Evolutionary conservation across 2,888 invertebrate genomes (phyloP).

Genomic region (Aproaerema taeniolella): DNA sequence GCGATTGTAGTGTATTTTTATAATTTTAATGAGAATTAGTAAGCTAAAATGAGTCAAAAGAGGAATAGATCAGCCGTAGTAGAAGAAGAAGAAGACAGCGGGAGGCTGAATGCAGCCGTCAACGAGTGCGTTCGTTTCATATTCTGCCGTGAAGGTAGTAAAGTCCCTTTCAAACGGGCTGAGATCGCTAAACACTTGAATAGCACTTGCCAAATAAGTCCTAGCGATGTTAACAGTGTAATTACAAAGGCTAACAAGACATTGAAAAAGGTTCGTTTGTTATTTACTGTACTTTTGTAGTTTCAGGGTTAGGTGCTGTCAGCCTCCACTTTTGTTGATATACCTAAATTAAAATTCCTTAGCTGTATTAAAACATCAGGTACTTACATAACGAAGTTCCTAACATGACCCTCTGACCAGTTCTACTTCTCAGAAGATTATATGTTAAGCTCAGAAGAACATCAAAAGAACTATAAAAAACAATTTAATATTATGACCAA

Average conservation of each 20-base stretch:
- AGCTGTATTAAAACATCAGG: too few species aligned
- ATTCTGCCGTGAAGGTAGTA: slow-evolving; percentile 56
- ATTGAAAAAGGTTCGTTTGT: slow-evolving; percentile 43
- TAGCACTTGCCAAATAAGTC: slow-evolving; percentile 35
- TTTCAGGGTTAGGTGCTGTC: too few species aligned
- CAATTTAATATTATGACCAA: too few species aligned
- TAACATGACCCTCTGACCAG: too few species aligned
- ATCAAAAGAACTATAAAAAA: too few species aligned
- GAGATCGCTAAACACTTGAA: slow-evolving; percentile 53
- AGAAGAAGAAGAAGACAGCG: slow-evolving; percentile 23
- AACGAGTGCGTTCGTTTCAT: slow-evolving; percentile 58
- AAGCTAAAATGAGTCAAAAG: slow-evolving; percentile 34
- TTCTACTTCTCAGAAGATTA: too few species aligned
- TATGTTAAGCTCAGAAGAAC: too few species aligned
- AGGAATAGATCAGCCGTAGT: slow-evolving; percentile 25
- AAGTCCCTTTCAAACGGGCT: slow-evolving; percentile 52
- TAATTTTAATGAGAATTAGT: neutral
- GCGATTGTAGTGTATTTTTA: neutral
- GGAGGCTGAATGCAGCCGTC: slow-evolving; percentile 32
- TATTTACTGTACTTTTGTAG: too few species aligned
- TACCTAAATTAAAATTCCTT: too few species aligned
- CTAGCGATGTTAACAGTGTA: slow-evolving; percentile 35
- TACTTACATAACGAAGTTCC: too few species aligned
- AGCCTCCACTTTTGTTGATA: too few species aligned
- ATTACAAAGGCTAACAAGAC: slow-evolving; percentile 44